These are phyloP conservation scores for Theristus sp. DNA, from an alignment of 2,888 invertebrate species.

Conservation along the genomic window DNA sequence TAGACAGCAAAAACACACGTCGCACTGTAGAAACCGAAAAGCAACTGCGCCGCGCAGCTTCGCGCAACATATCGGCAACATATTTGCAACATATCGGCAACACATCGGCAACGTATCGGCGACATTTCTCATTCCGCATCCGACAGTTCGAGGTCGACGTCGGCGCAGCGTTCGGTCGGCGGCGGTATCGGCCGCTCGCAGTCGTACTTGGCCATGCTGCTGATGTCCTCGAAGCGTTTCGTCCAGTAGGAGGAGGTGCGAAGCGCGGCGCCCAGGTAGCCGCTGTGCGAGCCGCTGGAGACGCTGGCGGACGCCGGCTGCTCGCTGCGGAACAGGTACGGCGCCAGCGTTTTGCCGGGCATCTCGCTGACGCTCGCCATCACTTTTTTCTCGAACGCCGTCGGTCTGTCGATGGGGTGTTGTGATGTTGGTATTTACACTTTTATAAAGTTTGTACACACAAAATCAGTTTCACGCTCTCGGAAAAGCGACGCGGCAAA, in stretches of 20 bases:
- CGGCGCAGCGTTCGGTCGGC: not conserved
- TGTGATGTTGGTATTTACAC: too few relatives aligned
- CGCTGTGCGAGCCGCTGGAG: not conserved
- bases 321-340: not conserved
- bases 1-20: too few relatives aligned
- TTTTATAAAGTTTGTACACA: too few relatives aligned
- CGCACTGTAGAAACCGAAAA: too few relatives aligned
- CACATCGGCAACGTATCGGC: too few relatives aligned
- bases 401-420: not conserved
- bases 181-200: not conserved
- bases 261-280: slow-evolving; percentile 22
- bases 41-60: too few relatives aligned
- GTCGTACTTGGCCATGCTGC: not conserved
- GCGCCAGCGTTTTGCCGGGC: not conserved
- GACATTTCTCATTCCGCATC: too few relatives aligned
- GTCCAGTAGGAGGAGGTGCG: slow-evolving; percentile 28
- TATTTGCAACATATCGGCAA: too few relatives aligned
- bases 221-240: slow-evolving; percentile 14
- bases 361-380: not conserved
- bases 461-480: too few relatives aligned
- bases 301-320: not conserved
- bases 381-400: not conserved
- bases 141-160: not conserved
- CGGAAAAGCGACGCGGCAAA: too few relatives aligned
- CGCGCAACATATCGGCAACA: too few relatives aligned